A percentile compares a stretch with the other conserved stretches of the same genome.
These are phyloP conservation scores for Malurus cyaneus DNA, from an alignment of 2,113 vertebrate genomes.

Conservation along the genomic window DNA sequence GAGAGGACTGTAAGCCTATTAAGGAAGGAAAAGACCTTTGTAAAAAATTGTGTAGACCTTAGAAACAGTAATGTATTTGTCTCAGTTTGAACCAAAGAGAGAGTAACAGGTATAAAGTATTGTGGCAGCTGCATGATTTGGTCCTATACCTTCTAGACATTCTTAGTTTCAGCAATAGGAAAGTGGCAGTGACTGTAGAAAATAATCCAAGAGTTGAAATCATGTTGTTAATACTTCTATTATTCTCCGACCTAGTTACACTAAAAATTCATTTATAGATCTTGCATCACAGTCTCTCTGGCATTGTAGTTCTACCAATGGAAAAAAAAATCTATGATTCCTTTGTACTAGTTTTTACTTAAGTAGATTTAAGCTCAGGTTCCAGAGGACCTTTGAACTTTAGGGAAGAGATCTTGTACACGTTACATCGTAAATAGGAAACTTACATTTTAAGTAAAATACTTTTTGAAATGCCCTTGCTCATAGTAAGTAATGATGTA, in stretches of 20 bases:
- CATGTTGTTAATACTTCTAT: not conserved
- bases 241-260: not conserved
- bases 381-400: not conserved
- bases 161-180: not conserved
- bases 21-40: slow-evolving; percentile 19
- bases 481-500: not conserved
- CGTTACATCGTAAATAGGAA: not conserved
- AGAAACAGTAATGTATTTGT: not conserved
- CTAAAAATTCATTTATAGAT: not conserved
- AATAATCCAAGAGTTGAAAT: not conserved
- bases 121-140: no score
- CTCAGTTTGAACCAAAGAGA: not conserved
- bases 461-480: not conserved
- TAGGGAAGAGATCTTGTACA: not conserved
- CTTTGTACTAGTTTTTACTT: not conserved
- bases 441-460: not conserved
- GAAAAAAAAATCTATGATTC: not conserved
- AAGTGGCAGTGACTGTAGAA: not conserved
- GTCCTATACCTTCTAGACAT: not conserved
- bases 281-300: not conserved
- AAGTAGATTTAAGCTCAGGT: not conserved
- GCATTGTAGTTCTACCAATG: not conserved
- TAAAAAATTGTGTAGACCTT: not conserved
- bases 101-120: not conserved
- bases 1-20: not conserved